Evolutionary conservation across 2,797 vertebrate genomes (phyloP).

Genomic region (Macropodus opercularis): DNA sequence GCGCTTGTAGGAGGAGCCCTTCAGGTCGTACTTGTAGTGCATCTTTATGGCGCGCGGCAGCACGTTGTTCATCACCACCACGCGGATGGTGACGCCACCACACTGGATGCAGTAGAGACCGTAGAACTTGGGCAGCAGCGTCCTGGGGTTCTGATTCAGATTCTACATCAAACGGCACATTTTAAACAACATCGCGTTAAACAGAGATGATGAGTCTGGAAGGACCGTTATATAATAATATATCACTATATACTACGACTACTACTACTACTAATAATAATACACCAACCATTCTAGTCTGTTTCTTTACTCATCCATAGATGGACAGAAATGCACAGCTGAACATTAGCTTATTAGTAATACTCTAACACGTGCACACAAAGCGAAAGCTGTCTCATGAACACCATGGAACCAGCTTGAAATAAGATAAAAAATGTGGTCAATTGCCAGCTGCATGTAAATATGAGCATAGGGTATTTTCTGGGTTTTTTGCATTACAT

Average conservation of each 20-base stretch:
- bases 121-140: constrained; percentile 96
- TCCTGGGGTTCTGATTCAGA: constrained; percentile 96
- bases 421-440: background rate
- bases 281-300: too few species aligned
- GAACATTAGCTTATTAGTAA: background rate
- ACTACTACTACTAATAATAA: too few species aligned
- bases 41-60: constrained; percentile 90
- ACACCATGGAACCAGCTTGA: background rate
- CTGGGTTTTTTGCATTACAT: background rate
- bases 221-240: too few species aligned
- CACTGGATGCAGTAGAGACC: constrained; percentile 96
- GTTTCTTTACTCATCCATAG: too few species aligned
- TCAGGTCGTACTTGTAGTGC: constrained; percentile 96
- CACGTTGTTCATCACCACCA: constrained; percentile 98
- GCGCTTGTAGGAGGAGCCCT: constrained; percentile 94
- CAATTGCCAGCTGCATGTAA: background rate
- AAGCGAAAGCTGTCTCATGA: background rate
- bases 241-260: too few species aligned
- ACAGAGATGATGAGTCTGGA: background rate
- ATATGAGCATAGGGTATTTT: background rate
- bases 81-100: constrained; percentile 87
- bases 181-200: background rate
- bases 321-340: too few species aligned
- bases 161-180: constrained; percentile 79
- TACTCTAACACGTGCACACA: background rate